Conservation (phyloP, 2,797 vertebrate species). For the Micromesistius poutassou region DNA sequence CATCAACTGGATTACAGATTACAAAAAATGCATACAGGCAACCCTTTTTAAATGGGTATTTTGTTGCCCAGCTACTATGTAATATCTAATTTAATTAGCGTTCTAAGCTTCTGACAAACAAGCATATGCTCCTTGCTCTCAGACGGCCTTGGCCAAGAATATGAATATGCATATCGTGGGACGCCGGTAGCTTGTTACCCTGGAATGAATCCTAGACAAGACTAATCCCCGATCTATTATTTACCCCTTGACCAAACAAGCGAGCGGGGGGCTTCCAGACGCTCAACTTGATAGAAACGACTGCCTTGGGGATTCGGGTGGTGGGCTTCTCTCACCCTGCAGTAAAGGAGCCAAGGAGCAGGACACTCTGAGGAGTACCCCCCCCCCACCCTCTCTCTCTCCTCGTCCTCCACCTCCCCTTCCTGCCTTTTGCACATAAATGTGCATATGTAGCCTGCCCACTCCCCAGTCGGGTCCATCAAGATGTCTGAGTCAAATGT, state of each 20-base stretch:
- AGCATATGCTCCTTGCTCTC: conserved; percentile 75
- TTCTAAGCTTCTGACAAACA: conserved; percentile 72
- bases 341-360: conserved; percentile 48
- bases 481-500: conserved; percentile 70
- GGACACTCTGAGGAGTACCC: conserved; percentile 49
- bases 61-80: conserved; percentile 67
- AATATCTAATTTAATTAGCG: conserved; percentile 79
- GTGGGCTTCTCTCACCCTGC: conserved; percentile 52
- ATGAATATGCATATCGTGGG: conserved; percentile 81
- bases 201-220: conserved; percentile 77
- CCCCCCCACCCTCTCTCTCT: conserved; percentile 12
- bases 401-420: too few species aligned
- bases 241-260: conserved; percentile 84
- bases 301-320: conserved; percentile 63
- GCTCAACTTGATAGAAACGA: conserved; percentile 76
- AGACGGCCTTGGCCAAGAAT: conserved; percentile 71
- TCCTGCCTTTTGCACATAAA: neutral
- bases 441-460: too few species aligned
- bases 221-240: conserved; percentile 84
- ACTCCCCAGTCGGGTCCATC: conserved; percentile 10
- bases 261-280: conserved; percentile 73
- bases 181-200: conserved; percentile 76
- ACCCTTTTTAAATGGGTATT: conserved; percentile 60
- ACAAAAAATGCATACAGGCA: neutral
- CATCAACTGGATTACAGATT: neutral